Evolutionary conservation across 2,113 vertebrate genomes (phyloP).

Genomic region (Petromus typicus): DNA sequence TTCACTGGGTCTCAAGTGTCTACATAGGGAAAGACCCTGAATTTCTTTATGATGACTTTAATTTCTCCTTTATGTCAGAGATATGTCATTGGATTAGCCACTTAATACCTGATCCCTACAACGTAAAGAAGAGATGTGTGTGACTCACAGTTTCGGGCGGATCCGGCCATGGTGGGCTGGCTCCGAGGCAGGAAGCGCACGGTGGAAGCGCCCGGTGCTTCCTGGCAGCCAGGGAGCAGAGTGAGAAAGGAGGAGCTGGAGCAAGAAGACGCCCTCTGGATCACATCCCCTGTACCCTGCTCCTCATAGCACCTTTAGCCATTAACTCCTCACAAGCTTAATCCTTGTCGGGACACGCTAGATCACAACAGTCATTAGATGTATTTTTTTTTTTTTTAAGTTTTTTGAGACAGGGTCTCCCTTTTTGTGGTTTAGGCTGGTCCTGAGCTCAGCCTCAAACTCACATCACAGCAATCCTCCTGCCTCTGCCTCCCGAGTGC

Average conservation of each 20-base stretch:
- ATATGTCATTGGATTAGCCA: not conserved
- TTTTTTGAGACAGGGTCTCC: too few species aligned
- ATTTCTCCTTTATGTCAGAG: slow-evolving; percentile 8
- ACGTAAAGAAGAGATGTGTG: not conserved
- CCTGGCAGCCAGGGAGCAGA: not conserved
- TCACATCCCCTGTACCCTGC: not conserved
- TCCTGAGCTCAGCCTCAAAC: too few species aligned
- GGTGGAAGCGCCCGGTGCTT: not conserved
- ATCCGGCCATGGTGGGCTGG: not conserved
- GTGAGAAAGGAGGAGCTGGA: not conserved
- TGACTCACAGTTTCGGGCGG: not conserved
- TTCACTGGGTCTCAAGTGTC: not conserved
- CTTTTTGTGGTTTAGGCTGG: too few species aligned
- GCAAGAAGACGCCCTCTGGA: not conserved
- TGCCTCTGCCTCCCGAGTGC: too few species aligned
- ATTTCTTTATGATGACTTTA: not conserved
- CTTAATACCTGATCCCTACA: not conserved
- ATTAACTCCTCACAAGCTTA: not conserved
- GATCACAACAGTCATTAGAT: not conserved
- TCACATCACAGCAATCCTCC: too few species aligned
- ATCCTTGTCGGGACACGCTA: not conserved
- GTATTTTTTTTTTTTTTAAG: too few species aligned
- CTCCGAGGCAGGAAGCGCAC: not conserved
- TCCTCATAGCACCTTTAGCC: not conserved
- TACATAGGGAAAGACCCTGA: not conserved